Conservation (phyloP, 2,888 invertebrate genomes). For the Orgyia antiqua region DNA sequence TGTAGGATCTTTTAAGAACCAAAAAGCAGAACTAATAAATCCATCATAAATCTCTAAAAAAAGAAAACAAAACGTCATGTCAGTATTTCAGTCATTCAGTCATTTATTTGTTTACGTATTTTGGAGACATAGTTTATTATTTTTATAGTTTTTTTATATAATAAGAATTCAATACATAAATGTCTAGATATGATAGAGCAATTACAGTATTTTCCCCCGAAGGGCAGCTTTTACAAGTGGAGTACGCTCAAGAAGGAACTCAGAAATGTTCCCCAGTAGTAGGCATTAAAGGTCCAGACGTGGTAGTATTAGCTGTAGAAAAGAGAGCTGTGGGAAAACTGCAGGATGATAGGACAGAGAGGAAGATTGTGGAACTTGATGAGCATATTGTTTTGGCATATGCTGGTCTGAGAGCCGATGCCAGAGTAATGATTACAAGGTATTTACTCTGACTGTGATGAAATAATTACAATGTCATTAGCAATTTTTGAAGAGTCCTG, state of each 20-base stretch:
- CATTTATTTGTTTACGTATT: too few relatives aligned
- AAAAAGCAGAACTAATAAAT: too few relatives aligned
- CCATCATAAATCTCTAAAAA: too few relatives aligned
- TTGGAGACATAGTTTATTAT: too few relatives aligned
- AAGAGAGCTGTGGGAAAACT: constrained; percentile 96
- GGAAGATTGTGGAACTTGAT: constrained; percentile 96
- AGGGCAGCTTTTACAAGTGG: constrained; percentile 96
- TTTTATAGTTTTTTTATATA: too few relatives aligned
- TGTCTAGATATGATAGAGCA: constrained; percentile 93
- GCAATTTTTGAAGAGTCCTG: too few relatives aligned
- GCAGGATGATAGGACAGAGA: constrained; percentile 95
- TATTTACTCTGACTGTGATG: too few relatives aligned
- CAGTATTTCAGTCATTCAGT: too few relatives aligned
- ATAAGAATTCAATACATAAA: constrained; percentile 10
- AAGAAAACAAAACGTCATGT: too few relatives aligned
- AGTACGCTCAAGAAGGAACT: constrained; percentile 99
- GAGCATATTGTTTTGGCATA: constrained; percentile 98
- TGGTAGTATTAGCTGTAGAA: constrained; percentile 97
- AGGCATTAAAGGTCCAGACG: constrained; percentile 91
- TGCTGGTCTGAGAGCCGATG: constrained; percentile 97
- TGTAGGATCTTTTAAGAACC: too few relatives aligned
- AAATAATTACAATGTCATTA: too few relatives aligned
- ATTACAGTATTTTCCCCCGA: constrained; percentile 99
- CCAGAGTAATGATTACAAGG: constrained; percentile 91
- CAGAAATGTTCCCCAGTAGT: constrained; percentile 91